A percentile compares a stretch with the other conserved stretches of the same genome.
These are phyloP conservation scores for Eueremaeus valkanovi DNA, from an alignment of 2,888 invertebrate genomes.

Conservation along the genomic window DNA sequence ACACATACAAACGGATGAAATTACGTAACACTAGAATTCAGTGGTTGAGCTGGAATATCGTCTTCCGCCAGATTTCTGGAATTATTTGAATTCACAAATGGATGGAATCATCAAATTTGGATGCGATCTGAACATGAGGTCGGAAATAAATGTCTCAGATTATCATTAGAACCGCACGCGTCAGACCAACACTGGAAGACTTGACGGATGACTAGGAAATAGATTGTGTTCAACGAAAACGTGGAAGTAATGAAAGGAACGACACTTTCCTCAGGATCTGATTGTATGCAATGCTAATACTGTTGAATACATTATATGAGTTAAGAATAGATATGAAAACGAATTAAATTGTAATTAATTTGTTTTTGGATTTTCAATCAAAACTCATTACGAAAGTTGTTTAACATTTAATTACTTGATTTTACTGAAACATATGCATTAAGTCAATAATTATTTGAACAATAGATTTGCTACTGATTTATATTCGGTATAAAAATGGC, in stretches of 20 bases:
- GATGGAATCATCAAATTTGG: neutral
- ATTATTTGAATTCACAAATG: neutral
- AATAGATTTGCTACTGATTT: no score
- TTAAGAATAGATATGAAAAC: no score
- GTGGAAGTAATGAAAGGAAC: neutral
- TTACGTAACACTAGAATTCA: neutral
- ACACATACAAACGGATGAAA: conserved; percentile 3
- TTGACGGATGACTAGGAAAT: neutral
- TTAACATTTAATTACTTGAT: no score
- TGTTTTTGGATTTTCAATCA: no score
- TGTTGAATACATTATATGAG: no score
- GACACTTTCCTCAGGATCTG: no score
- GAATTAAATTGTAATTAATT: no score
- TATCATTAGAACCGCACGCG: conserved; percentile 22
- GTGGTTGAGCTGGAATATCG: neutral
- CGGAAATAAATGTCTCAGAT: conserved; percentile 12
- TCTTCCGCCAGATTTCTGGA: conserved; percentile 25
- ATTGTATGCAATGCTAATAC: no score
- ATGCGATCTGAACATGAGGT: neutral
- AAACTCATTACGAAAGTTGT: no score
- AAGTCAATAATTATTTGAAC: no score
- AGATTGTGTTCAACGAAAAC: neutral
- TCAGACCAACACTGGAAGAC: neutral
- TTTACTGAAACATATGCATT: no score
- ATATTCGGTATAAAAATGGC: no score